phyloP scores from a whole-genome alignment of 2,797 vertebrate species.

The Gymnoscopelus microlampas region DNA sequence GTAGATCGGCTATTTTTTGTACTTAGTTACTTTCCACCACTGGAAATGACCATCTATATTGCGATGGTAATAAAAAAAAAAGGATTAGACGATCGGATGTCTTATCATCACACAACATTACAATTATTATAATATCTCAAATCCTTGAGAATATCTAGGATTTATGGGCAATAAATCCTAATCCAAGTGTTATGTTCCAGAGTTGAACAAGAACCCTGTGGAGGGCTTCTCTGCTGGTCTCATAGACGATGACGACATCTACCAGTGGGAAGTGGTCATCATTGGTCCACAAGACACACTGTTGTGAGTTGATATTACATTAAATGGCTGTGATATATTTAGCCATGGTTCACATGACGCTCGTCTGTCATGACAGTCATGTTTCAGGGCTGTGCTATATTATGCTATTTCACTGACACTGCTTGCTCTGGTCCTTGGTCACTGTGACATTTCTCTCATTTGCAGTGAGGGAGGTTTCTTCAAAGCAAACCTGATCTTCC shows the following conservation, averaged over 20 bases:
- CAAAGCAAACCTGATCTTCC: conserved; percentile 81
- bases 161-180: not conserved
- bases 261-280: conserved; percentile 84
- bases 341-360: too few species aligned
- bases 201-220: conserved; percentile 84
- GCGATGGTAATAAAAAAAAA: too few species aligned
- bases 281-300: conserved; percentile 84
- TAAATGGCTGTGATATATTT: not conserved
- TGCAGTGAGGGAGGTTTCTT: conserved; percentile 82
- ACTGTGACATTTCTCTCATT: conserved; percentile 19
- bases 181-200: conserved; percentile 38
- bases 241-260: conserved; percentile 82
- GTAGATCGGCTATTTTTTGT: too few species aligned
- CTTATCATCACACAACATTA: too few species aligned
- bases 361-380: too few species aligned
- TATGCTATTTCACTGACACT: not conserved
- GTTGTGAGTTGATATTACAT: conserved; percentile 68
- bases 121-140: too few species aligned
- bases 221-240: conserved; percentile 84
- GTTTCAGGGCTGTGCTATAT: not conserved
- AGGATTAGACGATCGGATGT: too few species aligned
- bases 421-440: not conserved
- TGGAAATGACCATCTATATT: too few species aligned
- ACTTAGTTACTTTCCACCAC: too few species aligned
- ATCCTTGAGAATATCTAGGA: too few species aligned